Conservation (phyloP, 64 coral and sea anemone species). For the Montipora foliosa region DNA sequence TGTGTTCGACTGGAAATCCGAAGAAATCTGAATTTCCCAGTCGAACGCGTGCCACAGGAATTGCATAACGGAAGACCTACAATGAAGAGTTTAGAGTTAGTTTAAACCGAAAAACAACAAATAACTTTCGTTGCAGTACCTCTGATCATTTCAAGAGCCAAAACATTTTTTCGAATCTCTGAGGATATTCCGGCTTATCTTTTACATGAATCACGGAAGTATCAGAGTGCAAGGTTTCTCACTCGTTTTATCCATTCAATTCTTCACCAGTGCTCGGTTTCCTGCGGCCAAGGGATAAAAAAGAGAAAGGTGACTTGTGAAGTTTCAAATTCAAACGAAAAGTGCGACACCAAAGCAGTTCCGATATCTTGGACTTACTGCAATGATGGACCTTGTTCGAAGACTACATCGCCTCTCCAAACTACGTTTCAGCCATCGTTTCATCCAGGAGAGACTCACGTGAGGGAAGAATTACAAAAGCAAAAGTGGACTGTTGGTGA, state of each 20-base stretch:
- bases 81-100: no score
- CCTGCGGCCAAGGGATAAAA: conserved; percentile 86
- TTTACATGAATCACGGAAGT: not conserved
- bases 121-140: no score
- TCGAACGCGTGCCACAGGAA: no score
- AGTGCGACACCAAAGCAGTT: conserved; percentile 56
- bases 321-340: conserved; percentile 23
- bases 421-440: not conserved
- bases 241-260: not conserved
- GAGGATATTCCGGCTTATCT: no score
- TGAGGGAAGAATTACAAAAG: conserved; percentile 17
- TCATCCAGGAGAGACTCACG: conserved; percentile 2
- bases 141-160: no score
- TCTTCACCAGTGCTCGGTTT: conserved; percentile 71
- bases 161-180: no score
- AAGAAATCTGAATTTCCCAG: no score
- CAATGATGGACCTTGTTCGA: conserved; percentile 24
- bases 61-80: no score
- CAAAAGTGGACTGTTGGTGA: conserved; percentile 62
- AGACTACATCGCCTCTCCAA: not conserved
- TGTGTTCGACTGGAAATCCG: no score
- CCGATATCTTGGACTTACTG: conserved; percentile 87
- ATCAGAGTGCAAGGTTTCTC: no score
- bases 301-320: conserved; percentile 73
- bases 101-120: no score